Conservation (phyloP, 2,113 vertebrate genomes). For the Bungarus multicinctus region DNA sequence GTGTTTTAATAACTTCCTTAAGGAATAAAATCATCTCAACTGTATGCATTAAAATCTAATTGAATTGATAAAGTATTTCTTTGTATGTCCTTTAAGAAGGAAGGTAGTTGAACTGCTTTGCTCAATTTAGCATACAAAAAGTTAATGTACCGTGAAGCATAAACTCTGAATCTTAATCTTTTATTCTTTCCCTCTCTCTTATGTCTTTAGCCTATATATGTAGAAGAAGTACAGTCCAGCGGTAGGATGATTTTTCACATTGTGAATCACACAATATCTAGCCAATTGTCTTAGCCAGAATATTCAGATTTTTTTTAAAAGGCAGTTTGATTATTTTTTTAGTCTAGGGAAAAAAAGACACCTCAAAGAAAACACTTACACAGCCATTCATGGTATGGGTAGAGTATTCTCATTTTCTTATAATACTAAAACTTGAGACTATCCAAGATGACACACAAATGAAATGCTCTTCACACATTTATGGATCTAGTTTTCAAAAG, state of each 20-base stretch:
- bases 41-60: background rate
- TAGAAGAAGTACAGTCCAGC: background rate
- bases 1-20: slow-evolving; percentile 36
- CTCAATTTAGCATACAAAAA: background rate
- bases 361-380: background rate
- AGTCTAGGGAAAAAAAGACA: background rate
- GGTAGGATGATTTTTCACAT: background rate
- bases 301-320: background rate
- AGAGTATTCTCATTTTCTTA: background rate
- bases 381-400: background rate
- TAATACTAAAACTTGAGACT: too few relatives aligned
- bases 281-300: background rate
- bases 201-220: background rate
- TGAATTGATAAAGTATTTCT: slow-evolving; percentile 7
- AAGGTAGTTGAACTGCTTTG: background rate
- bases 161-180: background rate
- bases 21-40: slow-evolving; percentile 27
- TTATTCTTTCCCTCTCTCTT: background rate
- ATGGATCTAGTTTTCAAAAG: background rate
- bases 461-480: background rate
- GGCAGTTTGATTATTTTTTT: background rate
- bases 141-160: background rate
- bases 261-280: background rate
- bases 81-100: background rate
- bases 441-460: background rate